Percentiles rank a stretch among this genome's conserved stretches.
These are phyloP conservation scores for Scaptomyza pallida DNA, from an alignment of 1,140 invertebrate species.

Conservation along the genomic window DNA sequence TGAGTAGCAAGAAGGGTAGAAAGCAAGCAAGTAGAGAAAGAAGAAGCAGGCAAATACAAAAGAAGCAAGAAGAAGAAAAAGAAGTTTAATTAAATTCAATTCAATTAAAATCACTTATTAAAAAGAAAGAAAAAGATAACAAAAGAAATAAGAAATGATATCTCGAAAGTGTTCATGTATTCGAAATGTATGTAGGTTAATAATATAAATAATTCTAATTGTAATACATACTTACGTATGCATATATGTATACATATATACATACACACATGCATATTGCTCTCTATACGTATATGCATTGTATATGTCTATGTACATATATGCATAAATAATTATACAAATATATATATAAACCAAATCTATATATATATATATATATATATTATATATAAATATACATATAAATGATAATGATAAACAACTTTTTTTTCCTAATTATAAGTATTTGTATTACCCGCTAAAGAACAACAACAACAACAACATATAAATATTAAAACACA, in stretches of 20 bases:
- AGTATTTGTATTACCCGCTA: conserved; percentile 78
- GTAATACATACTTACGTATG: conserved; percentile 36
- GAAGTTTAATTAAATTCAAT: conserved; percentile 73
- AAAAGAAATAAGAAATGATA: no score
- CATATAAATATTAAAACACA: conserved; percentile 38
- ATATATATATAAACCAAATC: conserved; percentile 14
- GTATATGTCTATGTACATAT: conserved; percentile 9
- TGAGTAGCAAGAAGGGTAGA: not conserved
- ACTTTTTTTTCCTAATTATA: conserved; percentile 70
- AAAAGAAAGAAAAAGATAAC: no score
- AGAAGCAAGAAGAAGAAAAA: no score
- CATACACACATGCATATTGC: conserved; percentile 4
- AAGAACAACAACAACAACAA: conserved; percentile 43
- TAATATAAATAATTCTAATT: conserved; percentile 72
- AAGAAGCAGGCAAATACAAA: conserved; percentile 43
- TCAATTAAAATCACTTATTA: conserved; percentile 78
- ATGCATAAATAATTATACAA: conserved; percentile 22
- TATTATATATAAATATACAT: conserved; percentile 41
- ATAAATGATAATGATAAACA: conserved; percentile 52
- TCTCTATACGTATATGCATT: conserved; percentile 11
- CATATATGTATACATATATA: conserved; percentile 15
- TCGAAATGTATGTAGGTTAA: conserved; percentile 81
- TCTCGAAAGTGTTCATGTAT: conserved; percentile 82
- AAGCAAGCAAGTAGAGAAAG: conserved; percentile 9
- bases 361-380: conserved; percentile 29